Evolutionary conservation across 2,113 vertebrate genomes (phyloP).

Genomic region (Naja naja): DNA sequence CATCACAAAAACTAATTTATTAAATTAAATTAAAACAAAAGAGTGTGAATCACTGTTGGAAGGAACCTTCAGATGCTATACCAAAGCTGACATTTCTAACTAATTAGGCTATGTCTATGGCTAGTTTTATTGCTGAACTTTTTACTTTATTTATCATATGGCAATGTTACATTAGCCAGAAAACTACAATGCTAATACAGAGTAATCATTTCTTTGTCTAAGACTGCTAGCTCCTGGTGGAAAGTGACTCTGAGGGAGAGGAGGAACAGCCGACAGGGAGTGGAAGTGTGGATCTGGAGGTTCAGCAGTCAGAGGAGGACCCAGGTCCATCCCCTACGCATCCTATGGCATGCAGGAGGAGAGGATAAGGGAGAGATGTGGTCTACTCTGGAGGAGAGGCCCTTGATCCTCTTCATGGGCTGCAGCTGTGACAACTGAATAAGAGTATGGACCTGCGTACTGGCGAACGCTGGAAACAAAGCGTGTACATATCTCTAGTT

Average conservation of each 20-base stretch:
- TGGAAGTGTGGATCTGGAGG: no score
- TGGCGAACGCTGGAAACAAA: no score
- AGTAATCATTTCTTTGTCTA: background rate
- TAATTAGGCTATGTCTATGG: background rate
- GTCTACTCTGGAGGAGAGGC: accelerated
- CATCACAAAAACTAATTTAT: background rate
- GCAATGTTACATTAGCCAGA: background rate
- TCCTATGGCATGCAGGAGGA: no score
- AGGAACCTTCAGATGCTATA: background rate
- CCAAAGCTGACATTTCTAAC: background rate
- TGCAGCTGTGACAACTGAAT: no score
- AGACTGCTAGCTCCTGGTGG: background rate
- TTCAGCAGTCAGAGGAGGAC: no score
- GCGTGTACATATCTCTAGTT: no score
- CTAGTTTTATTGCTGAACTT: background rate
- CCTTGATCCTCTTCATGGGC: no score
- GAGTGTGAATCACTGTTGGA: background rate
- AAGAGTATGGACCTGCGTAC: no score
- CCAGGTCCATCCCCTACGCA: no score
- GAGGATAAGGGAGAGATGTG: no score
- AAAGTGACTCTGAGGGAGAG: no score
- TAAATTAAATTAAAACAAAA: background rate
- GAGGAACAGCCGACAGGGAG: no score
- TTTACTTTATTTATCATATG: background rate
- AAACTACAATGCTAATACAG: background rate